Conservation (phyloP, 2,888 invertebrate genomes). For the Cybosia mesomella region DNA sequence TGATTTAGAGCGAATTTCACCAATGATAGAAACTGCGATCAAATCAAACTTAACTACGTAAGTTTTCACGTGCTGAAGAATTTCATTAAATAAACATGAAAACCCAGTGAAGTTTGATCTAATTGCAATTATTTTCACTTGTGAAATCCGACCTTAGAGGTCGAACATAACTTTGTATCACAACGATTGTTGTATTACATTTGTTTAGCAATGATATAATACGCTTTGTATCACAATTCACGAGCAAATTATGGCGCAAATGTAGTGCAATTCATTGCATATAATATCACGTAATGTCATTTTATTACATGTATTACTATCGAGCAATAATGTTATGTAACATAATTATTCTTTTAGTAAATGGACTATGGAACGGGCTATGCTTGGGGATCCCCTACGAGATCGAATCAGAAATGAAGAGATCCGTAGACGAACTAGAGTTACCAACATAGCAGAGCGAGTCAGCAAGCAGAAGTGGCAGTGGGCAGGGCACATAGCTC, state of each 20-base stretch:
- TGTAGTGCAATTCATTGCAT: neutral
- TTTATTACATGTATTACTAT: constrained; percentile 3
- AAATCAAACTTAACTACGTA: no score
- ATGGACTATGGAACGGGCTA: no score
- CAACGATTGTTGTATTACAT: neutral
- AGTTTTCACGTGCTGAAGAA: neutral
- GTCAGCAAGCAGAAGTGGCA: no score
- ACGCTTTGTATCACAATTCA: constrained; percentile 1
- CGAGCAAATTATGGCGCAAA: neutral
- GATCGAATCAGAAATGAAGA: no score
- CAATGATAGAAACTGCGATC: no score
- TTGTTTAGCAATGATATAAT: constrained; percentile 11
- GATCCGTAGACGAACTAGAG: no score
- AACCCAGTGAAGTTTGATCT: neutral
- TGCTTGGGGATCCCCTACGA: no score
- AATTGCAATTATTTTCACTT: constrained; percentile 3
- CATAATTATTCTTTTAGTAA: neutral
- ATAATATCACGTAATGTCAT: neutral
- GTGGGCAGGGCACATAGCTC: no score
- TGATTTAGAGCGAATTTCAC: no score
- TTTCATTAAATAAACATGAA: no score
- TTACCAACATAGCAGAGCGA: no score
- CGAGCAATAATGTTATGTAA: neutral
- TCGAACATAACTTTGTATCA: neutral
- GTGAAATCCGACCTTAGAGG: neutral